Evolutionary conservation across 35 echinoderm and acorn worm genomes (phyloP).

Genomic region (Heliocidaris erythrogramma): DNA sequence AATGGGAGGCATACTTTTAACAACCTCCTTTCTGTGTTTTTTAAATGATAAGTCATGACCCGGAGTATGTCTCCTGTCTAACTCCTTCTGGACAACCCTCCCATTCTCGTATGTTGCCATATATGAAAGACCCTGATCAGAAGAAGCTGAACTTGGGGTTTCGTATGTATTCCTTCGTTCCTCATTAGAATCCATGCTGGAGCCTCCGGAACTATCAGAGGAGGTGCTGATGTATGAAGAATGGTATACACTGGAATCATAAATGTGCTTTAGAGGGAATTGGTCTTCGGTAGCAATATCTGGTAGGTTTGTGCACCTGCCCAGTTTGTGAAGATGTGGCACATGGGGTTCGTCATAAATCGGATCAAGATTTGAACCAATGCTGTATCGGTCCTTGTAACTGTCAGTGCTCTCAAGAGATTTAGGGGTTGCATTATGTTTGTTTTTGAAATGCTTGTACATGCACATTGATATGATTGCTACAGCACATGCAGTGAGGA

Average conservation of each 20-base stretch:
- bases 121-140: background rate
- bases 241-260: conserved; percentile 17
- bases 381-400: background rate
- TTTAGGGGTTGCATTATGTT: background rate
- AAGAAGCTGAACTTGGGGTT: background rate
- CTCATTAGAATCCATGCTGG: background rate
- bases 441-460: background rate
- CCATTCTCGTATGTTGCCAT: background rate
- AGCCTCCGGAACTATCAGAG: background rate
- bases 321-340: background rate
- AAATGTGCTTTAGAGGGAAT: background rate
- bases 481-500: conserved; percentile 1
- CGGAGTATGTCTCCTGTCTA: background rate
- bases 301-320: background rate
- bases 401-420: background rate
- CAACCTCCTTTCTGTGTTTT: background rate
- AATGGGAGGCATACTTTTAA: too few species aligned
- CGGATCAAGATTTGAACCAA: background rate
- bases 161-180: background rate
- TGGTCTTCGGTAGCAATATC: background rate
- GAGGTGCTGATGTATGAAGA: background rate
- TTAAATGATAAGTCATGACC: background rate
- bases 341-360: background rate
- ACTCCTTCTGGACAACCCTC: background rate
- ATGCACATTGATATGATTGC: background rate